A percentile compares a stretch with the other conserved stretches of the same genome.
Conservation (phyloP, 1,140 invertebrate species). For the Ooceraea biroi region DNA sequence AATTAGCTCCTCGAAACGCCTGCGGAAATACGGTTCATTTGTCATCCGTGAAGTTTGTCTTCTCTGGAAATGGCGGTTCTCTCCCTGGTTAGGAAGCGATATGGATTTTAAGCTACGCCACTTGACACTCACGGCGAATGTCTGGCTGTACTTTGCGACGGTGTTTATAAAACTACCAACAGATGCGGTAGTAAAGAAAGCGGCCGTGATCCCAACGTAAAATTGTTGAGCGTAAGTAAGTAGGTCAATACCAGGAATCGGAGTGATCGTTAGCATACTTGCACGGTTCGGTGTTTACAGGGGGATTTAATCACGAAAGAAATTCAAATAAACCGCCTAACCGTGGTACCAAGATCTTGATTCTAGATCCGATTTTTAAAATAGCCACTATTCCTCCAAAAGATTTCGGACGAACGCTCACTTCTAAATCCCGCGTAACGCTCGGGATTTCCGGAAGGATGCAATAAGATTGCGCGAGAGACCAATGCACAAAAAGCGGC, state of each 20-base stretch:
- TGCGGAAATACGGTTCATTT: slow-evolving; percentile 52
- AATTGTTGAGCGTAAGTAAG: slow-evolving; percentile 61
- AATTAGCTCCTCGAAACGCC: slow-evolving; percentile 46
- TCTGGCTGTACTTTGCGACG: slow-evolving; percentile 43
- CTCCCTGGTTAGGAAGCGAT: not conserved
- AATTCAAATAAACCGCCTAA: slow-evolving; percentile 71
- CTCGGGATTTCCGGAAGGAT: not conserved
- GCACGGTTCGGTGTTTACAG: slow-evolving; percentile 63
- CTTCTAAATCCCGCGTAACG: not conserved
- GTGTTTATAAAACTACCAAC: slow-evolving; percentile 67
- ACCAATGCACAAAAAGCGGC: slow-evolving; percentile 14
- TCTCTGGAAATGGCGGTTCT: not conserved
- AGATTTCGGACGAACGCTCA: not conserved
- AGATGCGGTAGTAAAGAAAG: slow-evolving; percentile 67
- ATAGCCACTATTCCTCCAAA: slow-evolving; percentile 4
- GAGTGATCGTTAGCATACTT: slow-evolving; percentile 70
- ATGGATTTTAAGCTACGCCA: slow-evolving; percentile 10
- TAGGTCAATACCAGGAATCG: slow-evolving; percentile 66
- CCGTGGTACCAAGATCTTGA: not conserved
- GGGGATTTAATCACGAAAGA: slow-evolving; percentile 62
- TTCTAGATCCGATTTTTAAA: slow-evolving; percentile 42
- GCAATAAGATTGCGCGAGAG: slow-evolving; percentile 8
- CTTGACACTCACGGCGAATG: slow-evolving; percentile 53
- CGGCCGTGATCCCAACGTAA: slow-evolving; percentile 37
- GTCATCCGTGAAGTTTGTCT: slow-evolving; percentile 23